Evolutionary conservation across 2,888 invertebrate genomes (phyloP), one percentile per base, ranked within the genome.

Genomic region (Seira ritae): DNA sequence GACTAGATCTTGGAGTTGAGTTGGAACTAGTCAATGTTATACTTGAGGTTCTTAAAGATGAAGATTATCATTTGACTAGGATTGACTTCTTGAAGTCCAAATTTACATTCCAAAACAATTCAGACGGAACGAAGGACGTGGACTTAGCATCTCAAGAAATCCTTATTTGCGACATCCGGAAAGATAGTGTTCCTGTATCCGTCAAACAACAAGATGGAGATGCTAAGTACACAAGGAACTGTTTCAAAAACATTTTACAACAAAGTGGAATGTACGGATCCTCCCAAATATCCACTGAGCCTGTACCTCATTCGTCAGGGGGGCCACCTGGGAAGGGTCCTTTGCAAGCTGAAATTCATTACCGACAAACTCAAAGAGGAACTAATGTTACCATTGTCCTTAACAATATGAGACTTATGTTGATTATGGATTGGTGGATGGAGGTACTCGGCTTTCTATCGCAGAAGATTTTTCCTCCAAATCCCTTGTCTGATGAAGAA

Each of bases 371-470:
- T 0, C 79, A 73, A 24, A 65, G 81, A 62, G 87, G 86, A 1
- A 82, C 87, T 0, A 95, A 96, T 87, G 96, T 97, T 89, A 97
- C 97, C 0, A 94, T 98, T 85, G 92, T 98, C 67, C 92, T 98
- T 75, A 98, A 98, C 92, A 97, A 97, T 90, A 98, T 98, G 97
- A 93, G 98, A 55, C 92, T 98, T 80, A 97, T 98, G 94, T 96
- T 96, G 0, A 95, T 98, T 86, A 92, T 98, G 89, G 97, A 98
- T 91, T 98, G 98, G 96, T 95, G 98, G 94, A 95, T 97, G 90
- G 93, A 94, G 6, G 94, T 96, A 0, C 92, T 94, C 88, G 95
- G 96, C 90, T 98, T 97, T 91, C 92, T 98, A 73, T 80, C 82
- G 0, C 87, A 88, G 70, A 78, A 81, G 70, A 87, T 86, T 2